A percentile compares a stretch with the other conserved stretches of the same genome.
Conservation (phyloP, 2,113 vertebrate genomes). For the Zapus hudsonius region DNA sequence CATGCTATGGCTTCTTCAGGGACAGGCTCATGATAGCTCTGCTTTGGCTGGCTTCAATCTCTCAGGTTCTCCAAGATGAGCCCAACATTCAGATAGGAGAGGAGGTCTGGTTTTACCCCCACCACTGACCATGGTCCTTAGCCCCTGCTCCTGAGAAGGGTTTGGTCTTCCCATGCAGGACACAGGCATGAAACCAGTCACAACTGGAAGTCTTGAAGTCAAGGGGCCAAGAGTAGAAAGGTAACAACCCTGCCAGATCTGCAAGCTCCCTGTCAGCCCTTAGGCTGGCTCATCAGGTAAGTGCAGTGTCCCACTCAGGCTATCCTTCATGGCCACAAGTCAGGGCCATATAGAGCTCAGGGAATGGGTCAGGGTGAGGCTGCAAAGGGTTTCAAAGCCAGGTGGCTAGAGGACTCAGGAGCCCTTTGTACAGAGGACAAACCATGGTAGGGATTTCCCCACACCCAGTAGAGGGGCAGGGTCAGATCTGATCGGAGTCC, state of each 20-base stretch:
- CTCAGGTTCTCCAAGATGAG: not conserved
- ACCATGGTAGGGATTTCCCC: too few species aligned
- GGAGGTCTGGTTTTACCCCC: not conserved
- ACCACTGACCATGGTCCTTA: too few species aligned
- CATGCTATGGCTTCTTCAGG: not conserved
- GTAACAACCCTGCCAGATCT: not conserved
- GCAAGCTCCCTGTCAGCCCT: not conserved
- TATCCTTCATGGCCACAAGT: too few species aligned
- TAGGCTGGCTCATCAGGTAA: not conserved
- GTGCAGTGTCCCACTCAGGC: fast-evolving
- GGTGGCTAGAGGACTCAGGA: not conserved
- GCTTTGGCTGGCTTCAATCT: not conserved
- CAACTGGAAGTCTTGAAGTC: too few species aligned
- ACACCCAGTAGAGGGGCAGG: not conserved
- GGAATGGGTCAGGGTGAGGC: not conserved
- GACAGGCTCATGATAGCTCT: not conserved
- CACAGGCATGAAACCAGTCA: not conserved
- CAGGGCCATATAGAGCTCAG: not conserved
- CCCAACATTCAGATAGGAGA: not conserved
- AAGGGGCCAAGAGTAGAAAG: not conserved
- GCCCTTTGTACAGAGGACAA: not conserved
- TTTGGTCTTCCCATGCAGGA: not conserved
- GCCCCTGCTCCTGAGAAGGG: not conserved
- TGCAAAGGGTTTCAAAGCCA: not conserved
- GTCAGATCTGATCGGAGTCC: not conserved